These are phyloP conservation scores for Tyto alba DNA, from an alignment of 2,113 vertebrate genomes.

Conservation along the genomic window DNA sequence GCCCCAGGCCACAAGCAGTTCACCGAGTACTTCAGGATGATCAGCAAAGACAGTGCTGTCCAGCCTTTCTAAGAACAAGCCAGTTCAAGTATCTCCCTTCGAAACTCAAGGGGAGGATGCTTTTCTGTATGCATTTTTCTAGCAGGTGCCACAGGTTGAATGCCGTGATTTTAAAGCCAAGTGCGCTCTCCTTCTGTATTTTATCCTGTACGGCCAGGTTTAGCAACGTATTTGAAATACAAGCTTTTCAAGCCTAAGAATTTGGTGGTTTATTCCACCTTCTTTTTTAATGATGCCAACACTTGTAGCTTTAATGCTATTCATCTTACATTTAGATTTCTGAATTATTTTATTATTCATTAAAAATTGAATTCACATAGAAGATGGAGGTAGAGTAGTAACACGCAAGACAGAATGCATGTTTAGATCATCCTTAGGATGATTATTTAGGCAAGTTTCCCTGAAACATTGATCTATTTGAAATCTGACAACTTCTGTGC, in stretches of 20 bases:
- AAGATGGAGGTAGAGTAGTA: neutral
- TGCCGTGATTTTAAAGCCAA: neutral
- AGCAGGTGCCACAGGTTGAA: neutral
- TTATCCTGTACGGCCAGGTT: neutral
- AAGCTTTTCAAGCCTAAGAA: neutral
- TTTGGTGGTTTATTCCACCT: neutral
- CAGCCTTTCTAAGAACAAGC: neutral
- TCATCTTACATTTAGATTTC: neutral
- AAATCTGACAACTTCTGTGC: neutral
- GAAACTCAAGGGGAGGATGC: neutral
- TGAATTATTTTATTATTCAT: neutral
- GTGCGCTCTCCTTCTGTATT: neutral
- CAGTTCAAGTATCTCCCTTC: neutral
- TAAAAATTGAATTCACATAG: neutral
- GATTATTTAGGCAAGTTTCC: neutral
- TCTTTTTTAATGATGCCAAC: neutral
- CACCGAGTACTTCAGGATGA: neutral
- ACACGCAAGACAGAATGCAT: neutral
- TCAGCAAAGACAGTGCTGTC: neutral
- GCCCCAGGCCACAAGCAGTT: neutral
- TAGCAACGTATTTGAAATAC: neutral
- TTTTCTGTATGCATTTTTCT: neutral
- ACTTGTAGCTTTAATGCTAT: neutral
- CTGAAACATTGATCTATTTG: neutral
- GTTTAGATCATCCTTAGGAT: neutral